These are phyloP conservation scores for Alaudala cheleensis DNA, from an alignment of 2,113 vertebrate genomes.

Conservation along the genomic window DNA sequence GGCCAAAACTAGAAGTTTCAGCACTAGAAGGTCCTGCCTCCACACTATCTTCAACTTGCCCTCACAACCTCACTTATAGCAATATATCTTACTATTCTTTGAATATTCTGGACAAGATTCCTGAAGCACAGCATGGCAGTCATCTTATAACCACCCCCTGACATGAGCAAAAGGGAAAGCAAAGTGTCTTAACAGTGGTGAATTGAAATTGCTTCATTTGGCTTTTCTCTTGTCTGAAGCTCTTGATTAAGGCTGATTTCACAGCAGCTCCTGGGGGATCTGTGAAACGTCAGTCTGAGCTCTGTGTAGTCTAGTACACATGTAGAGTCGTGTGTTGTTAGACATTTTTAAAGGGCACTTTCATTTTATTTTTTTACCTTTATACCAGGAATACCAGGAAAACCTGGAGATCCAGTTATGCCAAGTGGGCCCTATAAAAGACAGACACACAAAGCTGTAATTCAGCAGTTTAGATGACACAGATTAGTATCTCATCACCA, in stretches of 20 bases:
- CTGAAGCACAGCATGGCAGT: not conserved
- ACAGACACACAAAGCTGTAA: not conserved
- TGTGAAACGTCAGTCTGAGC: not conserved
- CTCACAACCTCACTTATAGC: not conserved
- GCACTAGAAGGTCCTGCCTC: not conserved
- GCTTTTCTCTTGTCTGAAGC: not conserved
- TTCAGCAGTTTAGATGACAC: not conserved
- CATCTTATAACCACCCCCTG: not conserved
- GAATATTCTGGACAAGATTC: not conserved
- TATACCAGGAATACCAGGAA: slow-evolving; percentile 91
- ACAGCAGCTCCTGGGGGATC: not conserved
- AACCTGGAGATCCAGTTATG: slow-evolving; percentile 87
- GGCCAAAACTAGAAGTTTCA: not conserved
- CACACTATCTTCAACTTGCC: not conserved
- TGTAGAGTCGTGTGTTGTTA: not conserved
- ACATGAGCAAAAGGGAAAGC: not conserved
- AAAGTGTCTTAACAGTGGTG: not conserved
- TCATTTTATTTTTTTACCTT: slow-evolving; percentile 78
- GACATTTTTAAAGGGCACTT: not conserved
- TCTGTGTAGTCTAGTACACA: no score
- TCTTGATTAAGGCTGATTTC: not conserved
- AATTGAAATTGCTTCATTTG: not conserved
- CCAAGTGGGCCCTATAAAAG: slow-evolving; percentile 89
- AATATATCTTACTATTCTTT: not conserved
- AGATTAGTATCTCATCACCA: not conserved